Percentiles rank a stretch among this genome's conserved stretches.
Evolutionary conservation across 53 echinoderm and acorn worm species (phyloP).

Genomic region (Hippasteria phrygiana): DNA sequence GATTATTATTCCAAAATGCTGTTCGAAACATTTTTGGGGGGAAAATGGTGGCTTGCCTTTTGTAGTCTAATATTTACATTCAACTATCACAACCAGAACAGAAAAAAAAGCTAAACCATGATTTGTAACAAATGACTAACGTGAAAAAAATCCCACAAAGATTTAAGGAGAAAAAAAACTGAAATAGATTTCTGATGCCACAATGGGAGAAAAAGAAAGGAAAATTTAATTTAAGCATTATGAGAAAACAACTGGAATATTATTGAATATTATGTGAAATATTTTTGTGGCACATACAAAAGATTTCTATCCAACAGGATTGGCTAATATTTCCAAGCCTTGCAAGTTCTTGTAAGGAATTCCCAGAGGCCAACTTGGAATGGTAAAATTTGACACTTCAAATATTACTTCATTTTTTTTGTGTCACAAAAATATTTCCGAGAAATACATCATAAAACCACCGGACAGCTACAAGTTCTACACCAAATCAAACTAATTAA

Average conservation of each 20-base stretch:
- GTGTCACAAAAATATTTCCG: slow-evolving; percentile 2
- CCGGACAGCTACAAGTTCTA: neutral
- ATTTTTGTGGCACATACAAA: neutral
- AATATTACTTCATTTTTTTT: neutral
- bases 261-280: neutral
- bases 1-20: too few relatives aligned
- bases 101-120: neutral
- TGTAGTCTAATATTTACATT: neutral
- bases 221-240: neutral
- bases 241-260: neutral
- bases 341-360: neutral
- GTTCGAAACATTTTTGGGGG: too few relatives aligned
- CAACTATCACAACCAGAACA: neutral
- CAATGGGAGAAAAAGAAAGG: neutral
- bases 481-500: too few relatives aligned
- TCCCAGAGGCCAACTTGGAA: neutral
- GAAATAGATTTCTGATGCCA: neutral
- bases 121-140: neutral
- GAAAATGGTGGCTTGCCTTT: too few relatives aligned
- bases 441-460: neutral
- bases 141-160: neutral
- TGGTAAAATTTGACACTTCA: neutral
- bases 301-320: neutral
- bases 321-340: neutral
- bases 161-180: neutral